Conservation (phyloP, 2,113 vertebrate genomes). For the Planiliza haematocheilus region DNA sequence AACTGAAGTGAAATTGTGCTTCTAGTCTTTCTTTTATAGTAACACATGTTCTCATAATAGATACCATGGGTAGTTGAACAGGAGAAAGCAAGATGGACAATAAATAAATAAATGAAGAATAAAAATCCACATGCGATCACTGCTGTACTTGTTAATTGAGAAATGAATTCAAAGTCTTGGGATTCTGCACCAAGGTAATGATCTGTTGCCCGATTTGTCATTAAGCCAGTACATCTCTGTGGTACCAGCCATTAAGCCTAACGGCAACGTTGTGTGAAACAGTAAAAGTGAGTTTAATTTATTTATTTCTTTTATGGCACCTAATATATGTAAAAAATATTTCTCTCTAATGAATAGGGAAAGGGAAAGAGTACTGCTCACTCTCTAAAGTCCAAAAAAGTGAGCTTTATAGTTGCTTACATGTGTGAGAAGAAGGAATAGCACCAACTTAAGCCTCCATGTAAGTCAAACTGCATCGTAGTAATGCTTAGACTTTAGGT, state of each 20-base stretch:
- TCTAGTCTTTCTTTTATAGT: too few relatives aligned
- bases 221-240: constrained; percentile 73
- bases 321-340: constrained; percentile 8
- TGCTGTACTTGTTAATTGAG: constrained; percentile 54
- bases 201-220: constrained; percentile 70
- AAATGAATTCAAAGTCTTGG: constrained; percentile 44
- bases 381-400: not conserved
- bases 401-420: not conserved
- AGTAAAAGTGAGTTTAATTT: constrained; percentile 9
- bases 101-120: not conserved
- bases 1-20: too few relatives aligned
- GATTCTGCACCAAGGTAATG: constrained; percentile 69
- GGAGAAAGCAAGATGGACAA: not conserved
- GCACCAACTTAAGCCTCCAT: not conserved
- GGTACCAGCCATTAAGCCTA: constrained; percentile 67
- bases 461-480: too few relatives aligned
- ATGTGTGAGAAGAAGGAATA: not conserved
- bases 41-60: too few relatives aligned
- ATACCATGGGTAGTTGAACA: too few relatives aligned
- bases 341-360: constrained; percentile 19
- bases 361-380: not conserved
- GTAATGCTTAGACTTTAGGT: too few relatives aligned
- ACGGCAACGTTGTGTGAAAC: constrained; percentile 51
- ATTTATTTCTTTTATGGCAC: constrained; percentile 46
- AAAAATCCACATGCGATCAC: not conserved